Conservation (phyloP, 2,797 vertebrate genomes). For the Microtus californicus region DNA sequence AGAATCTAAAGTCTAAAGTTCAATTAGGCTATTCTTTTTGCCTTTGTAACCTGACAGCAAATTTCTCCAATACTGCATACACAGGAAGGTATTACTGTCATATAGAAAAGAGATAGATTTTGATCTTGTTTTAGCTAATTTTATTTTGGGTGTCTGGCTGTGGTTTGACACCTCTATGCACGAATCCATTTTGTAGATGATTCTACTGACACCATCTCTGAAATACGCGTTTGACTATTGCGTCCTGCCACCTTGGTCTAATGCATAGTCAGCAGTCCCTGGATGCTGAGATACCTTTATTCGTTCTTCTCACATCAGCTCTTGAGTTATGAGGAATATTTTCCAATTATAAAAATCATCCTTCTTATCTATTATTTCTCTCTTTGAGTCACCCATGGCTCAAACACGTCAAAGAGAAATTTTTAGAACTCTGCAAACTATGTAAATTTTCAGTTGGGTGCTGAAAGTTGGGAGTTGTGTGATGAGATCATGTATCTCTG, state of each 20-base stretch:
- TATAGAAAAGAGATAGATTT: neutral
- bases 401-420: neutral
- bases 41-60: neutral
- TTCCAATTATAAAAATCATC: neutral
- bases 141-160: conserved; percentile 34
- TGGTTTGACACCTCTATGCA: neutral
- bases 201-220: neutral
- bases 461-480: neutral
- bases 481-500: neutral
- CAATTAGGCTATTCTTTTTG: no score
- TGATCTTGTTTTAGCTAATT: neutral
- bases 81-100: neutral
- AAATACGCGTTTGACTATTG: neutral
- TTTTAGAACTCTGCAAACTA: neutral
- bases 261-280: neutral
- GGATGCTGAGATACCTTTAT: neutral
- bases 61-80: neutral
- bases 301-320: neutral
- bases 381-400: neutral
- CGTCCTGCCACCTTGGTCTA: neutral
- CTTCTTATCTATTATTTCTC: neutral
- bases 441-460: neutral
- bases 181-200: neutral
- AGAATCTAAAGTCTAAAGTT: neutral
- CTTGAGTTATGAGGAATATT: neutral